Evolutionary conservation across 2,113 vertebrate species (phyloP).

Genomic region (Camelus dromedarius): DNA sequence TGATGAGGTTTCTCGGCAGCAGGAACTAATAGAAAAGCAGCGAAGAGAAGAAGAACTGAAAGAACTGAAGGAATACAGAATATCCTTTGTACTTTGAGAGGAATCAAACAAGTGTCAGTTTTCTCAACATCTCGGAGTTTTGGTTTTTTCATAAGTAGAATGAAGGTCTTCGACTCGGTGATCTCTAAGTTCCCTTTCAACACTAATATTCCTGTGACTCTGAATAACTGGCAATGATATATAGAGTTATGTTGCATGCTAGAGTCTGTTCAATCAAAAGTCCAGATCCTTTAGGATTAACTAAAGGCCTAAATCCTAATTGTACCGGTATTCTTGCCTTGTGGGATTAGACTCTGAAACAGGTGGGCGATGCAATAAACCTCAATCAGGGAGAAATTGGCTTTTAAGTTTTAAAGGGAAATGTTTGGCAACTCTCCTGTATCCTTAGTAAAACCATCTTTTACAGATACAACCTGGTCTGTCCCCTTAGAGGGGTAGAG

Average conservation of each 20-base stretch:
- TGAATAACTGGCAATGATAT: background rate
- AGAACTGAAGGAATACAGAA: conserved; percentile 96
- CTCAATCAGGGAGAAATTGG: conserved; percentile 21
- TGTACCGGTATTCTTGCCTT: conserved; percentile 1
- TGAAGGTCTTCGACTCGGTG: background rate
- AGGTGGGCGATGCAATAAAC: background rate
- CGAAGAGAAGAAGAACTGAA: conserved; percentile 96
- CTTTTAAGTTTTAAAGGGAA: conserved; percentile 48
- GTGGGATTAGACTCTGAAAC: conserved; percentile 44
- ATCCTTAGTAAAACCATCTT: background rate
- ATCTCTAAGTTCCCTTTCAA: background rate
- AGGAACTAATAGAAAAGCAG: conserved; percentile 96
- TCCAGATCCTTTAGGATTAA: conserved; percentile 40
- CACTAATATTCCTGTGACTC: background rate
- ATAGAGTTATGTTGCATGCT: background rate
- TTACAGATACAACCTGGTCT: background rate
- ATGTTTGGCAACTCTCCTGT: background rate
- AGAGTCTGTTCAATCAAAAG: background rate
- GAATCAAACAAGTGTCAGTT: background rate
- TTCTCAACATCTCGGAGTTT: background rate
- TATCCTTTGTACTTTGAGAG: conserved; percentile 92
- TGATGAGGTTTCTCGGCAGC: conserved; percentile 98
- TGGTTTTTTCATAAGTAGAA: background rate
- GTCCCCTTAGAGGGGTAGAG: background rate
- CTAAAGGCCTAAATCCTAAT: conserved; percentile 15